Evolutionary conservation across 2,888 invertebrate genomes (phyloP).

Genomic region (Agriopis leucophaearia): DNA sequence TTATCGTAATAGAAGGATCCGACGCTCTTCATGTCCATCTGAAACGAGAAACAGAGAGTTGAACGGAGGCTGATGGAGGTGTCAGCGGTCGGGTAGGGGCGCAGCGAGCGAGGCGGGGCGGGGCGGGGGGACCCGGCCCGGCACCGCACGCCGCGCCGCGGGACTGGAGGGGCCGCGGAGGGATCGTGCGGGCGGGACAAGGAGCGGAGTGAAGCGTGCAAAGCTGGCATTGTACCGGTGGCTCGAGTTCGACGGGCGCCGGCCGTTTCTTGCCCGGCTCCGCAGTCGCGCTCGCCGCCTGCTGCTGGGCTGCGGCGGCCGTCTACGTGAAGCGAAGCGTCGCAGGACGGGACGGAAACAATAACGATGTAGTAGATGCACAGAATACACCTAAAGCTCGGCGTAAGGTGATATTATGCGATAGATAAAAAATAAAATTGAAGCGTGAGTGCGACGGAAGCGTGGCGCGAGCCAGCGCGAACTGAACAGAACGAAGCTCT

Average conservation of each 20-base stretch:
- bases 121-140: slow-evolving; percentile 62
- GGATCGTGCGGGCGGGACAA: slow-evolving; percentile 46
- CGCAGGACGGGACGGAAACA: slow-evolving; percentile 87
- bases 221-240: slow-evolving; percentile 96
- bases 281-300: slow-evolving; percentile 88
- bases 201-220: slow-evolving; percentile 87
- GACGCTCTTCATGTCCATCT: slow-evolving; percentile 98
- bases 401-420: slow-evolving; percentile 85
- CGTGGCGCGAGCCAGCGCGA: slow-evolving; percentile 85
- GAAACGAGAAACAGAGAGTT: slow-evolving; percentile 88
- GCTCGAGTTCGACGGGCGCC: slow-evolving; percentile 87
- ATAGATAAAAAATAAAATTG: slow-evolving; percentile 82
- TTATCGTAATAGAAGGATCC: slow-evolving; percentile 98
- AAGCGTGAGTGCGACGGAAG: slow-evolving; percentile 87
- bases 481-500: slow-evolving; percentile 82
- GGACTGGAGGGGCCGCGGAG: slow-evolving; percentile 63
- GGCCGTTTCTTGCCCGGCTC: slow-evolving; percentile 98
- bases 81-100: slow-evolving; percentile 62
- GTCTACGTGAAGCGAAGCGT: slow-evolving; percentile 87
- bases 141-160: slow-evolving; percentile 63
- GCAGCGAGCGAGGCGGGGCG: slow-evolving; percentile 60
- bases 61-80: slow-evolving; percentile 66
- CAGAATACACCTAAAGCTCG: slow-evolving; percentile 86
- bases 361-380: slow-evolving; percentile 87
- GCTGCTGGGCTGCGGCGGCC: slow-evolving; percentile 87